Evolutionary conservation across 2,888 invertebrate genomes (phyloP), one percentile per base, ranked within the genome.

Genomic region (Acleris sparsana): DNA sequence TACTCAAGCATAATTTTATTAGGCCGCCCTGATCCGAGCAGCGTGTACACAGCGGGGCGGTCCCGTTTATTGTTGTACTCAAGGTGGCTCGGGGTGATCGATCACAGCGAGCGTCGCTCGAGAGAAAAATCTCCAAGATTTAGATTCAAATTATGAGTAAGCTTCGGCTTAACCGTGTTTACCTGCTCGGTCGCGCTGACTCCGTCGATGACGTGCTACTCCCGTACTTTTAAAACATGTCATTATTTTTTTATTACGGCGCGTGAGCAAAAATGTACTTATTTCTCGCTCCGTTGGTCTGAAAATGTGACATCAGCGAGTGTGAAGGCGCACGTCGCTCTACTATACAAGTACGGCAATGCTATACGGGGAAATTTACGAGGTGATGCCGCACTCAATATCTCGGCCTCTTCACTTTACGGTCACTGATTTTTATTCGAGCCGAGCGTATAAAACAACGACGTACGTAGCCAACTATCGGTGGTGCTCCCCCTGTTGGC

Each of bases 201-300:
- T 49, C 64, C 46, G 52, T 25, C 57, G 44, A 55, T 63, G 68
- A 44, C 55, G 62, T 39, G 39, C 39, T 39, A 39, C 13, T 39
- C 39, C 70, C 74, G 82, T 87, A 86, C 87, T 87, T 88, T 89
- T 86, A 88, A 88, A 89, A 89, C 86, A 87, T 80, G 86, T 88
- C 88, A 89, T 91, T 89, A 90, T 90, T 88, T 88, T 88, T 92
- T 89, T 88, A 89, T 89, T 86, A 88, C 85, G 82, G 83, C 83
- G 85, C 83, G 83, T 82, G 89, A 87, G 89, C 88, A 92, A 92
- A 88, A 88, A 92, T 92, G 92, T 92, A 90, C 92, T 92, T 92
- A 92, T 92, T 92, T 90, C 88, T 82, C 92, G 92, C 92, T 92
- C 91, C 92, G 88, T 72, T 92, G 92, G 79, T 80, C 89, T 89